phyloP scores from a whole-genome alignment of 1,140 invertebrate genomes.

The Laupala kohalensis region DNA sequence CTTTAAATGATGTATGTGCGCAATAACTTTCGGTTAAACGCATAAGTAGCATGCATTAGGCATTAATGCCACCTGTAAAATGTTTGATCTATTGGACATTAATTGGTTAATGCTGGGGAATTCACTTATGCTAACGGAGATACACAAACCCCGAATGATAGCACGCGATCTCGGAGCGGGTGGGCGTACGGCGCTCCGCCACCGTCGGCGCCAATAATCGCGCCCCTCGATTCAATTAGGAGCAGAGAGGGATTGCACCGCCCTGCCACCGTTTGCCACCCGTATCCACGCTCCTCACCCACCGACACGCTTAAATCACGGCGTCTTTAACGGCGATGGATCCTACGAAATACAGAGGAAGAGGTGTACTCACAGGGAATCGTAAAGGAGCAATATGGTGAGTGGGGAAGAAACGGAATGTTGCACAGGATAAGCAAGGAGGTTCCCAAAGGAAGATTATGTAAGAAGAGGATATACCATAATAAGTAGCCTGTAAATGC shows the following conservation, averaged over 20 bases:
- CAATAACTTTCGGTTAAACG: neutral
- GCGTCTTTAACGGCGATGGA: neutral
- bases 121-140: neutral
- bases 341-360: too few relatives aligned
- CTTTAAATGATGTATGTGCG: neutral
- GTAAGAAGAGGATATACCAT: too few relatives aligned
- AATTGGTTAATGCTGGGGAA: neutral
- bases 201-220: neutral
- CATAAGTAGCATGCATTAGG: neutral
- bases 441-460: too few relatives aligned
- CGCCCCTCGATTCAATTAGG: neutral
- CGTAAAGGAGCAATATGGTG: too few relatives aligned
- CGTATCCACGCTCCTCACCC: neutral
- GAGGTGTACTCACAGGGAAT: too few relatives aligned
- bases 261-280: neutral
- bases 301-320: neutral
- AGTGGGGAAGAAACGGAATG: neutral
- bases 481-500: too few relatives aligned
- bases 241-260: too few relatives aligned
- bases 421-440: too few relatives aligned
- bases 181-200: too few relatives aligned
- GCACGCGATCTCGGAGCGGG: too few relatives aligned
- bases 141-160: neutral
- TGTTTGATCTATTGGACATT: neutral
- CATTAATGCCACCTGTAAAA: neutral